phyloP scores from a whole-genome alignment of 2,113 vertebrate species.

The Trinectes maculatus region DNA sequence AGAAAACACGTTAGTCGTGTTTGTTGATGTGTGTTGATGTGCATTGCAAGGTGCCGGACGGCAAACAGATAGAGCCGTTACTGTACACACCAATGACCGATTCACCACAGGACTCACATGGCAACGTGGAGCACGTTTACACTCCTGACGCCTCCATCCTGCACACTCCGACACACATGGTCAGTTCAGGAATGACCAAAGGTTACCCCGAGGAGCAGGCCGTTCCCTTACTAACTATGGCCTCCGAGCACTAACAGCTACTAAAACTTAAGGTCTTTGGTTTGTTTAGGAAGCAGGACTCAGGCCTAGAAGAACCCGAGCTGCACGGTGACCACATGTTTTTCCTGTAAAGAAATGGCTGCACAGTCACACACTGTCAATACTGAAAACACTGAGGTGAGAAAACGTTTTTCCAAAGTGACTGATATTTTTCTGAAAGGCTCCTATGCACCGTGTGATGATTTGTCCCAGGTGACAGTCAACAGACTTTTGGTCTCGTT shows the following conservation, averaged over 20 bases:
- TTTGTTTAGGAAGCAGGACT: conserved; percentile 66
- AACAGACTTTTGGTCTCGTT: not conserved
- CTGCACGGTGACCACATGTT: conserved; percentile 42
- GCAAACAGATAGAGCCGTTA: conserved; percentile 34
- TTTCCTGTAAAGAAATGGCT: conserved; percentile 19
- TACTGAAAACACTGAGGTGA: not conserved
- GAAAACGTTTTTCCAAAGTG: conserved; percentile 2
- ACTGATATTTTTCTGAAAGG: not conserved
- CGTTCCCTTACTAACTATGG: conserved; percentile 41
- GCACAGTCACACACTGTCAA: conserved; percentile 38
- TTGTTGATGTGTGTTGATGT: conserved; percentile 55
- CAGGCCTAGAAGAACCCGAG: conserved; percentile 13
- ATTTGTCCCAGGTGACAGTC: not conserved
- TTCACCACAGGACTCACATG: conserved; percentile 51
- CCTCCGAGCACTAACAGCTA: conserved; percentile 44
- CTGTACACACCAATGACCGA: conserved; percentile 39
- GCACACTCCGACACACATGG: conserved; percentile 42
- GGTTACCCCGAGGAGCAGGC: conserved; percentile 33
- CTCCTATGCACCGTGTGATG: no score
- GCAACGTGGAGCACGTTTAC: conserved; percentile 38
- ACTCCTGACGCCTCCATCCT: conserved; percentile 42
- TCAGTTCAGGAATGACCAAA: conserved; percentile 48
- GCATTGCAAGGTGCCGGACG: conserved; percentile 20
- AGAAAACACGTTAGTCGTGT: conserved; percentile 60
- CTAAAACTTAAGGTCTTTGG: conserved; percentile 53